These are phyloP conservation scores for Smittia aterrima DNA, from an alignment of 2,888 invertebrate species.

Conservation along the genomic window DNA sequence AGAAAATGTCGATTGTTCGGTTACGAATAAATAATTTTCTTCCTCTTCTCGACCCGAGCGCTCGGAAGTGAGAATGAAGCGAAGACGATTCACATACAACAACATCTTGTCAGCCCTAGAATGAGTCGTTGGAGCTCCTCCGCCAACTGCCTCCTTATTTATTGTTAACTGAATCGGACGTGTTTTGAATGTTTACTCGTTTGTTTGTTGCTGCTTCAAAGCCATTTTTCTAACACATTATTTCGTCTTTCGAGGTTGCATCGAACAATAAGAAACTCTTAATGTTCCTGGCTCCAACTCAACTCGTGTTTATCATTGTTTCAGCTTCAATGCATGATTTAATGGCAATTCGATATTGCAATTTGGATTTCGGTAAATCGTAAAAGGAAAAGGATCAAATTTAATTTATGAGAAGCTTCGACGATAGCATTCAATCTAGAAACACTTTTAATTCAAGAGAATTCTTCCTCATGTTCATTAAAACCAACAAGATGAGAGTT, in stretches of 20 bases:
- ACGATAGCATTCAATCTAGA: no score
- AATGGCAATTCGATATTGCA: no score
- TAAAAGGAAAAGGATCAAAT: no score
- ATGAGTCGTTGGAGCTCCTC: background rate
- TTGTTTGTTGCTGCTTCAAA: background rate
- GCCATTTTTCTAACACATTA: background rate
- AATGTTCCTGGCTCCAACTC: no score
- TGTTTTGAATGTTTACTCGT: constrained; percentile 37
- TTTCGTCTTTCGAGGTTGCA: background rate
- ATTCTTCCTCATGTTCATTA: no score
- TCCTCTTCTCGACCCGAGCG: background rate
- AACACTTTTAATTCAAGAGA: no score
- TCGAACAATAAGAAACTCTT: background rate
- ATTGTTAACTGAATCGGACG: constrained; percentile 41
- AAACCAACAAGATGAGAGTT: no score
- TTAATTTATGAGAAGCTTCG: no score
- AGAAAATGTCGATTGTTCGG: constrained; percentile 39
- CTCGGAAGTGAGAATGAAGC: background rate
- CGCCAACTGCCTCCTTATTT: constrained; percentile 41
- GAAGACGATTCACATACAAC: constrained; percentile 21
- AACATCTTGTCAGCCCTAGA: constrained; percentile 7
- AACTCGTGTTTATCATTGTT: no score
- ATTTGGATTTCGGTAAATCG: no score
- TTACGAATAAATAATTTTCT: constrained; percentile 36
- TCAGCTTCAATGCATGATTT: no score